These are phyloP conservation scores for Cryptops parisi DNA, from an alignment of 2,888 invertebrate genomes.

Conservation along the genomic window DNA sequence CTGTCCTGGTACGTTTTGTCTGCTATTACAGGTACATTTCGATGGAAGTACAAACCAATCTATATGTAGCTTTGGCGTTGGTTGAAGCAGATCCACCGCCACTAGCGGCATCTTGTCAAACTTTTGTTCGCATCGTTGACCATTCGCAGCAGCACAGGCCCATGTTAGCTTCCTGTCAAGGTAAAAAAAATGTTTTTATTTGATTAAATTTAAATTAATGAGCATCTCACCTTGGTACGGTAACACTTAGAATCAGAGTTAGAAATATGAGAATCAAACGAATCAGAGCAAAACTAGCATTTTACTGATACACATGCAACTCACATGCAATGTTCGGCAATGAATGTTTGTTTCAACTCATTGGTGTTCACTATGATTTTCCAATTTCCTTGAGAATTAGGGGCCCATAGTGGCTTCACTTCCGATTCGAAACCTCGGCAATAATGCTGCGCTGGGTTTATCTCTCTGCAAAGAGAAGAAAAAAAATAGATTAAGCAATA, in stretches of 20 bases:
- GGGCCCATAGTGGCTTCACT: slow-evolving; percentile 6
- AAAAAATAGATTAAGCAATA: too few species aligned
- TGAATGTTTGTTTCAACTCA: slow-evolving; percentile 3
- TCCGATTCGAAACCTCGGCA: background rate
- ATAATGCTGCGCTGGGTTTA: background rate
- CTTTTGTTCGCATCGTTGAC: background rate
- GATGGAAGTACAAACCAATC: slow-evolving; percentile 5
- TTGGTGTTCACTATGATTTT: slow-evolving; percentile 6
- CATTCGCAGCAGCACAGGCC: background rate
- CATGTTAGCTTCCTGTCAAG: background rate
- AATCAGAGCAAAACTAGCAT: too few species aligned
- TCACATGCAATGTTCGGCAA: slow-evolving; percentile 2
- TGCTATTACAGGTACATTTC: background rate
- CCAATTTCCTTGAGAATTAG: slow-evolving; percentile 2
- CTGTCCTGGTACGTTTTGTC: too few species aligned
- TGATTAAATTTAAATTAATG: background rate
- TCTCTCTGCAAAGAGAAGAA: too few species aligned
- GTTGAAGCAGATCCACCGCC: slow-evolving; percentile 2
- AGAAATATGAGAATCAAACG: too few species aligned
- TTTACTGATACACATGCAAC: too few species aligned
- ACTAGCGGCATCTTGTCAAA: background rate
- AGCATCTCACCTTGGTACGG: too few species aligned
- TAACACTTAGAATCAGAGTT: too few species aligned
- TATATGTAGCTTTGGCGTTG: background rate
- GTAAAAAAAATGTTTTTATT: background rate